These are phyloP conservation scores for Paracyclopina nana DNA, from an alignment of 1,140 invertebrate genomes.

Conservation along the genomic window DNA sequence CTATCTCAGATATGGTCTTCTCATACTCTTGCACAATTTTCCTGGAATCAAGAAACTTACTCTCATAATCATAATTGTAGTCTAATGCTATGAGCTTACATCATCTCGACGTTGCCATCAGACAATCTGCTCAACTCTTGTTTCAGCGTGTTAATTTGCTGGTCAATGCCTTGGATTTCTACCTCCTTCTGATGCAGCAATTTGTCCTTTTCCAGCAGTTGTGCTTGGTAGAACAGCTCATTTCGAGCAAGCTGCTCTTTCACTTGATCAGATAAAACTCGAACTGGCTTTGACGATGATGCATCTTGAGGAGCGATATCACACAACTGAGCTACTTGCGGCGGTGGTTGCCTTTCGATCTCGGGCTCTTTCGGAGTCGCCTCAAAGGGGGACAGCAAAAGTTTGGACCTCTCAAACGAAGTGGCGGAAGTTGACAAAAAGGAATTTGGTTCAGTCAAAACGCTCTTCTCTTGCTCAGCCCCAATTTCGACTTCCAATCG, in stretches of 20 bases:
- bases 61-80: background rate
- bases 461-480: no score
- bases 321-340: no score
- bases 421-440: no score
- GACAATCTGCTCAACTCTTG: background rate
- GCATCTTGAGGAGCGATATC: no score
- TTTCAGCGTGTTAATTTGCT: background rate
- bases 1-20: constrained; percentile 8
- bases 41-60: background rate
- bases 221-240: background rate
- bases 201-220: background rate
- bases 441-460: no score
- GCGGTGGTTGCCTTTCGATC: no score
- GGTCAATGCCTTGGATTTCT: background rate
- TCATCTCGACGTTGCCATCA: background rate
- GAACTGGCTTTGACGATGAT: no score
- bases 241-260: background rate
- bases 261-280: no score
- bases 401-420: no score
- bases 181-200: background rate
- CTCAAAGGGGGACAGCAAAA: no score
- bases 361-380: no score
- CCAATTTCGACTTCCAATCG: no score
- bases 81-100: background rate
- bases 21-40: background rate